Conservation (phyloP, 2,113 vertebrate species). For the Mormyrus lacerda region DNA sequence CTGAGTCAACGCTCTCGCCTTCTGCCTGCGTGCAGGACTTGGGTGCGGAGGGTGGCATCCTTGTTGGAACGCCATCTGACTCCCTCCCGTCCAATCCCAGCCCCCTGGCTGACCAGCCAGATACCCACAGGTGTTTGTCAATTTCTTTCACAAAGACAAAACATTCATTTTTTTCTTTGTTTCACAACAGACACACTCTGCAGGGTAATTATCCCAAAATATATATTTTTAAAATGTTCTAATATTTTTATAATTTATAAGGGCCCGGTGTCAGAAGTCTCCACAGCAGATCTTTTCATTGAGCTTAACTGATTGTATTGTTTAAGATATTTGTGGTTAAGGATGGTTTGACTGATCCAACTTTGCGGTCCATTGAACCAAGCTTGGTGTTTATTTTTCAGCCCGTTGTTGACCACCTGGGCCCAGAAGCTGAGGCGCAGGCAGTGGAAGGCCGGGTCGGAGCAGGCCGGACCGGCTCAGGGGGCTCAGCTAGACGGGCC, state of each 20-base stretch:
- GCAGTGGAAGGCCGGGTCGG: constrained; percentile 56
- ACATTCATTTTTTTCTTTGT: background rate
- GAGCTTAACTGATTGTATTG: background rate
- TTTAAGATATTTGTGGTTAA: background rate
- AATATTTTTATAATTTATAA: background rate
- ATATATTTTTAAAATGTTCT: background rate
- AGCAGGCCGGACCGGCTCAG: constrained; percentile 17
- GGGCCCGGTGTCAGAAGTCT: background rate
- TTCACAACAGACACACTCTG: background rate
- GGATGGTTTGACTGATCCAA: background rate
- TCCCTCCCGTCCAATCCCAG: background rate
- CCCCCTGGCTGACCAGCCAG: constrained; percentile 35
- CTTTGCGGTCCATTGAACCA: background rate
- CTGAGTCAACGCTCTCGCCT: constrained; percentile 25
- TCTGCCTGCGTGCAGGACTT: constrained; percentile 22
- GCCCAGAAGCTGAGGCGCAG: constrained; percentile 76
- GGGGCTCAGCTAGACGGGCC: background rate
- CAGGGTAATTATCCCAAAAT: background rate
- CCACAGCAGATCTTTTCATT: background rate
- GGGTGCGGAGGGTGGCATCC: constrained; percentile 5
- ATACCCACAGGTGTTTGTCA: constrained; percentile 37
- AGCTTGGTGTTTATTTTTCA: constrained; percentile 25
- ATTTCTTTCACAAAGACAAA: background rate
- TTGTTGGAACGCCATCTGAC: background rate
- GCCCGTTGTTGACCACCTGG: constrained; percentile 82